These are phyloP conservation scores for Psittacula derbiana DNA, from an alignment of 2,797 vertebrate genomes.

Conservation along the genomic window DNA sequence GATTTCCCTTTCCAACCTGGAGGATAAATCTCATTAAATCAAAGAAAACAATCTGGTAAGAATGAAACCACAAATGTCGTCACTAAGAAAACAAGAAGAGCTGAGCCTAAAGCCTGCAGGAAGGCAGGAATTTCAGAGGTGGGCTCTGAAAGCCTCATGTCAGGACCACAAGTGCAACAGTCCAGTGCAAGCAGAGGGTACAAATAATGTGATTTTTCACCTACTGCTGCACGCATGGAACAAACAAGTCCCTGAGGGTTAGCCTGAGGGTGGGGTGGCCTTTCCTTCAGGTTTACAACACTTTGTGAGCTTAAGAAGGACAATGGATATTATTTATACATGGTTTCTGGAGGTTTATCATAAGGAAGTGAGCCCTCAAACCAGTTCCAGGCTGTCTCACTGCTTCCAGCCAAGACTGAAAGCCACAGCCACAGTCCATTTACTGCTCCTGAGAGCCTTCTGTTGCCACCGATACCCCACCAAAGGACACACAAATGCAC, in stretches of 20 bases:
- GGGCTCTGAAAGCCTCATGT: neutral
- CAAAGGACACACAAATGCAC: neutral
- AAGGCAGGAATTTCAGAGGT: neutral
- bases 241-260: neutral
- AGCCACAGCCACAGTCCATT: neutral
- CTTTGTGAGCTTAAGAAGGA: neutral
- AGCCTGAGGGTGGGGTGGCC: neutral
- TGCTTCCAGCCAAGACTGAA: neutral
- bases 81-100: neutral
- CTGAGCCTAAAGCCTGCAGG: neutral
- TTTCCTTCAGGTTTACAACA: neutral
- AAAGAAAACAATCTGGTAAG: constrained; percentile 5
- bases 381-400: neutral
- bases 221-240: neutral
- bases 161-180: neutral
- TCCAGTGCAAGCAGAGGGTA: neutral
- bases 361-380: neutral
- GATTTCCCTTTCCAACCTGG: constrained; percentile 34
- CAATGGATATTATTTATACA: neutral
- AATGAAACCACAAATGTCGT: neutral
- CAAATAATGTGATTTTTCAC: neutral
- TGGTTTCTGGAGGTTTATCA: neutral
- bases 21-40: neutral
- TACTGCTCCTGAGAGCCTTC: neutral
- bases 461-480: neutral